Percentiles rank a stretch among this genome's conserved stretches.
Conservation (phyloP, 2,113 vertebrate species). For the Trachemys scripta region DNA sequence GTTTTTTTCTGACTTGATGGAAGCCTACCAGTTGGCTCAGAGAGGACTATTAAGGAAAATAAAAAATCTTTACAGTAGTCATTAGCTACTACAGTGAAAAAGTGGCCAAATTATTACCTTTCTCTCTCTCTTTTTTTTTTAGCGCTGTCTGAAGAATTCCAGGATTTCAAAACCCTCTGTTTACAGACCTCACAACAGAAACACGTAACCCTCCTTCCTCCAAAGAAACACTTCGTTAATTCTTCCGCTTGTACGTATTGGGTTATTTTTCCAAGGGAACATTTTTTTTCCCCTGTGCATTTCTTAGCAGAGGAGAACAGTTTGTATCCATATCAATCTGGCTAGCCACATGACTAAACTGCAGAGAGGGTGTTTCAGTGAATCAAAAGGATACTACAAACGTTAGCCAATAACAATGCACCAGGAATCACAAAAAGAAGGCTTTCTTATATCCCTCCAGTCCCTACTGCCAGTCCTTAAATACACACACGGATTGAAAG, state of each 20-base stretch:
- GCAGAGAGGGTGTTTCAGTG: constrained; percentile 16
- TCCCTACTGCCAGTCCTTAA: not conserved
- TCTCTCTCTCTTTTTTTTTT: not conserved
- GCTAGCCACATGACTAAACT: not conserved
- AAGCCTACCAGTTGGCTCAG: constrained; percentile 51
- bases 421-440: not conserved
- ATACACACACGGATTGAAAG: not conserved
- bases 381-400: not conserved
- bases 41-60: constrained; percentile 41
- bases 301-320: constrained; percentile 29
- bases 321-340: constrained; percentile 34
- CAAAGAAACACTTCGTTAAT: not conserved
- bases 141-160: not conserved
- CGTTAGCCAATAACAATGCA: not conserved
- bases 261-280: constrained; percentile 1
- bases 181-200: constrained; percentile 1
- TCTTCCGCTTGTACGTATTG: not conserved
- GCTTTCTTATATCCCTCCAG: not conserved
- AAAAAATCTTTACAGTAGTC: constrained; percentile 43
- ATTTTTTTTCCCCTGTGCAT: not conserved
- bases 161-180: not conserved
- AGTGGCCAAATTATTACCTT: not conserved
- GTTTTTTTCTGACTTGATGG: constrained; percentile 37
- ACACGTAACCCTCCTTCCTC: not conserved
- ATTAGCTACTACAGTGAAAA: constrained; percentile 14